Base-by-base conservation (phyloP, 2,888 invertebrate genomes). In the Drosophila kanekoi region DNA sequence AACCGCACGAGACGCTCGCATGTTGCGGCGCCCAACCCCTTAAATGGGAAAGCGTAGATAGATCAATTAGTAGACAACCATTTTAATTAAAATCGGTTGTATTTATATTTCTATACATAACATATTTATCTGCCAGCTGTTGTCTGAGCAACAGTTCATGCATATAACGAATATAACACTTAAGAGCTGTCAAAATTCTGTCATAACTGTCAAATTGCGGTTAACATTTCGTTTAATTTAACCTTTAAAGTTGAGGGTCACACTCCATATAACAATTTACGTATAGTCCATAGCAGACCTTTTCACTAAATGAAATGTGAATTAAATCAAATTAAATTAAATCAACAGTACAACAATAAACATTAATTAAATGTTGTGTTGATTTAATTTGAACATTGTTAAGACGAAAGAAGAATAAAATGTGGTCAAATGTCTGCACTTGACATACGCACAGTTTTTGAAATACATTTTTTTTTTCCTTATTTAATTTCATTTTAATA, bases 81-180 rank as follows among this genome's bases (percentile, higher is more conserved):
- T 66, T 68, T 68, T 83, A 83, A 79, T 81, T 81, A 78, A 83
- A 83, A 72, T 72, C 62, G 57, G 63, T 69, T 32, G 40, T 41
- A 28, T 37, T 52, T 48, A 18, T 48, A 10, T 38, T 16, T 51
- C 18, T 18, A 18, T 18, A n/a, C n/a, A n/a, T n/a, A 48, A 33
- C 10, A 32, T 16, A 11, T 11, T 40, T 32, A 18, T n/a, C 1
- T 9, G 20, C 28, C 32, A 33, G 53, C 32, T 41, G 53, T n/a
- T 65, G 47, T 10, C 35, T 9, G 3, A 1, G 40, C n/a, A 35
- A 35, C 18, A 28, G 23, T 28, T 28, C 8, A 28, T 28, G 8
- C 28, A 8, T 28, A 28, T 28, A 28, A 28, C 28, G 8, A 28
- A 8, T 57, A 23, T 23, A 41, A 48, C 9, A 16, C 23, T 44